Evolutionary conservation across 2,113 vertebrate genomes (phyloP), one percentile per base, ranked within the genome.

Genomic region (Cyanoramphus novaezelandiae): DNA sequence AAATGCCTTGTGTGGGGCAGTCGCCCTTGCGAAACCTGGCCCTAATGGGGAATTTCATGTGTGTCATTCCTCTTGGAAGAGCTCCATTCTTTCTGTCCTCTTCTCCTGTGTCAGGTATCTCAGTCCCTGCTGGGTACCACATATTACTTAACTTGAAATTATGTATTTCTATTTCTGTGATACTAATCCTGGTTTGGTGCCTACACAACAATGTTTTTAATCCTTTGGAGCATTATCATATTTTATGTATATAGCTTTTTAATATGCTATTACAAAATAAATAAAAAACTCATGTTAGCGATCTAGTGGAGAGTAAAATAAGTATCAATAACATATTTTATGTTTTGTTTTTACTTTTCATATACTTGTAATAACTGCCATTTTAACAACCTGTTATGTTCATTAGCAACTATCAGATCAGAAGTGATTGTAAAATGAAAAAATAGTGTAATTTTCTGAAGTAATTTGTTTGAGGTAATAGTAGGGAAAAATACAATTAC

Each of bases 381-480:
- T 20, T 88, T 93, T 93, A 96, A 96, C 78, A 86, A 81, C 47
- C 50, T 77, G 53, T 47, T 90, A 50, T 93, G 93, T 95, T 90
- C 90, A 75, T 88, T 92, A 78, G 52, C 72, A 78, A 9, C 83
- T 64, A 70, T 78, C 85, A 85, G 74, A 89, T 91, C 82, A 77
- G 77, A 90, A 47, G 17, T 44, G 47, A 86, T 83, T 93, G 92
- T 43, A 67, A 86, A 90, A 87, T 86, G 86, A 93, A 91, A 90
- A 90, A 46, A 31, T 12, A 47, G 43, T 14, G 47, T 72, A 1
- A 92, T 95, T 94, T 94, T 59, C 80, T 67, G 7, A 1, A 83
- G 64, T 53, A 88, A 84, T 93, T 86, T 90, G n/a, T 92, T 93
- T 79, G 82, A 57, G 53, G 29, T 75, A 86, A 81, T 67, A 82